Evolutionary conservation across 2,888 invertebrate species (phyloP), one percentile per base, ranked within the genome.

Genomic region (Leucania comma): DNA sequence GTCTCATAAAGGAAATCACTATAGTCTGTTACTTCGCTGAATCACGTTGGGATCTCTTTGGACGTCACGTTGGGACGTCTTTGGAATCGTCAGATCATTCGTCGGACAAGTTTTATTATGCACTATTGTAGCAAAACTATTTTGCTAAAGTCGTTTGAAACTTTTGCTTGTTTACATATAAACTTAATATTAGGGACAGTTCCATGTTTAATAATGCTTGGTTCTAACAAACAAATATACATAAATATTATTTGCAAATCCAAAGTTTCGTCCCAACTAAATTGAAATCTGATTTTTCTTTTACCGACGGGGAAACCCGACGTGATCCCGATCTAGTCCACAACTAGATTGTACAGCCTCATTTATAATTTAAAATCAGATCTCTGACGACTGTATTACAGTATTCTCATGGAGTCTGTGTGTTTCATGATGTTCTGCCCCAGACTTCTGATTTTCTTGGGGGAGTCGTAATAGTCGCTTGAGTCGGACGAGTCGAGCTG

Each of bases 381-480:
- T 89, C 84, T 88, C 77, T 77, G 67, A 74, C 81, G 70, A 62
- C 54, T 84, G 59, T 58, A 66, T 89, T 93, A 95, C 77, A 96
- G 89, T 86, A 95, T 92, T 85, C 96, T 92, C 95, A 96, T 96
- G 14, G 95, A 95, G 85, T 95, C 95, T 59, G 94, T 89, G 81
- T 94, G 95, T 78, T 95, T 95, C 2, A 95, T 88, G 63, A 95
- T 93, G 72, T 95, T 94, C 57, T 91, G 90, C 81, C 93, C 93
- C 80, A 95, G 85, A 78, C 92, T 92, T 65, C 88, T 85, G 57
- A 88, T 84, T 76, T 94, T 95, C 73, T 88, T 88, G 10, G 91
- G 90, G 20, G 89, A 85, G 66, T 93, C 93, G 68, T 89, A 89
- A 74, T 88, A 91, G 82, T 94, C 95, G 72, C 94, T 94, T 1